Evolutionary conservation across 1,140 invertebrate genomes (phyloP), one percentile per base, ranked within the genome.

Genomic region (Papilio dardanus): DNA sequence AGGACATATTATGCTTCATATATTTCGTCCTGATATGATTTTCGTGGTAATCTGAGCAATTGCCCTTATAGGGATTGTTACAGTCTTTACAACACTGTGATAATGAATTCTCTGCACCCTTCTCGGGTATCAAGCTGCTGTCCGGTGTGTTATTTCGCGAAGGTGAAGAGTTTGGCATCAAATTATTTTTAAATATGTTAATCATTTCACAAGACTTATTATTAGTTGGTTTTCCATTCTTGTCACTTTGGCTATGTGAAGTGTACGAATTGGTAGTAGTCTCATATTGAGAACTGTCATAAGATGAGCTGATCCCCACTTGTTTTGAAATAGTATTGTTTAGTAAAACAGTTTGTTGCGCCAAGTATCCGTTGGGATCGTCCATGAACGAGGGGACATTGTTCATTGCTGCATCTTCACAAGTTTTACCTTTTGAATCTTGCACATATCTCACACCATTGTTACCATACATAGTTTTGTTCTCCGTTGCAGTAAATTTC

Each of bases 331-430:
- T 97, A 10, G 97, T 97, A 85, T 95, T 97, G 80, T 98, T 97
- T 31, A 98, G 83, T 75, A 98, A 85, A 31, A 96, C 96, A 1
- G 97, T 98, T 85, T 98, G 97, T 83, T 98, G 97, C 5, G 97
- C 96, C 74, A 98, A 91, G 93, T 98, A 98, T 4, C 97, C 97
- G 85, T 96, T 97, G 0, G 97, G 97, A 91, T 98, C 97, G 80
- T 98, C 97, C 94, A 98, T 96, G 83, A 98, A 98, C 1, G 93
- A 94, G 14, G 93, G 93, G 24, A 92, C 87, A 76, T 86, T 86
- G 74, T 88, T 88, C 75, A 79, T 82, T 5, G 85, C 71, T 4
- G 85, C 79, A 46, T 92, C 90, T 71, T 91, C 91, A 78, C 80
- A 83, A 19, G 76, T 62, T 77, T 83, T 87, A 31, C 78, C 78